Percentiles rank a stretch among this genome's conserved stretches.
Conservation (phyloP, 2,888 invertebrate genomes). For the Athetis lepigone region DNA sequence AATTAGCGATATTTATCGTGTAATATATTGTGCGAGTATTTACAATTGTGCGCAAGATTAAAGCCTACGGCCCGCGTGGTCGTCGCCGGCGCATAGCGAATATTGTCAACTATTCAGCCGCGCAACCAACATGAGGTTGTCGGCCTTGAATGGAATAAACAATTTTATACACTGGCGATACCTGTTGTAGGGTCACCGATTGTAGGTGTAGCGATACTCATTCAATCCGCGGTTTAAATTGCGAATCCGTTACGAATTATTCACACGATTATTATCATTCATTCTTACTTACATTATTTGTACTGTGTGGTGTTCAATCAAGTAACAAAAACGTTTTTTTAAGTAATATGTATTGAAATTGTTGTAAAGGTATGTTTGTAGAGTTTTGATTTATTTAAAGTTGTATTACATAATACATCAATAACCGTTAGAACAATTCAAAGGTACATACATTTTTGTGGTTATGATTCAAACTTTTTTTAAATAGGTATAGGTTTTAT, state of each 20-base stretch:
- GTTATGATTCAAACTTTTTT: too few relatives aligned
- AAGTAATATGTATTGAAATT: background rate
- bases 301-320: background rate
- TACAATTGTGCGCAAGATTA: conserved; percentile 59
- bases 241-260: conserved; percentile 43
- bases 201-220: conserved; percentile 22
- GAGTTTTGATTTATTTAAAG: background rate
- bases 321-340: background rate
- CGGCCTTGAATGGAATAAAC: conserved; percentile 77
- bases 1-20: conserved; percentile 56
- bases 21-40: conserved; percentile 57
- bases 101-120: conserved; percentile 76
- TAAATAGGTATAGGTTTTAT: too few relatives aligned
- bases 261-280: conserved; percentile 1
- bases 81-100: conserved; percentile 81
- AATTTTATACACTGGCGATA: conserved; percentile 69
- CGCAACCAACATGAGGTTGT: conserved; percentile 74
- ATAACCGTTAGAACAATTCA: too few relatives aligned
- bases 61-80: conserved; percentile 62
- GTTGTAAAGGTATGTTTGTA: conserved; percentile 1
- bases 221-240: conserved; percentile 37
- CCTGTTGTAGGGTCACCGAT: conserved; percentile 71
- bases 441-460: too few relatives aligned
- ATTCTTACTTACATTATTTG: background rate
- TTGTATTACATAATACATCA: background rate